These are phyloP conservation scores for Portevinia maculata DNA, from an alignment of 2,888 invertebrate genomes.

Conservation along the genomic window DNA sequence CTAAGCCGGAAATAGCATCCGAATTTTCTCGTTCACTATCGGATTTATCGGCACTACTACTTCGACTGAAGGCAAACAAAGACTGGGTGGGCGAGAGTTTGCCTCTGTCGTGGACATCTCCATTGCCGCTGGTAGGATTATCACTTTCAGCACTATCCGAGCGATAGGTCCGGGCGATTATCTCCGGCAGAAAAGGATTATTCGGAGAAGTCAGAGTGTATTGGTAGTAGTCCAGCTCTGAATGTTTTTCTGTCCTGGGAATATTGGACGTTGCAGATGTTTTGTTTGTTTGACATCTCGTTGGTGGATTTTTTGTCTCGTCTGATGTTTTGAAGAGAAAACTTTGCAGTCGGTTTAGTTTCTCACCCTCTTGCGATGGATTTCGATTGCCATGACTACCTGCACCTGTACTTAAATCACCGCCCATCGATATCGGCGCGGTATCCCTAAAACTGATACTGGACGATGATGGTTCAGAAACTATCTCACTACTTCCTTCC, in stretches of 20 bases:
- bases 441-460: slow-evolving; percentile 71
- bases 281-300: slow-evolving; percentile 43
- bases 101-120: slow-evolving; percentile 47
- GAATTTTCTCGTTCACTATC: slow-evolving; percentile 74
- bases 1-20: slow-evolving; percentile 77
- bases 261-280: slow-evolving; percentile 9
- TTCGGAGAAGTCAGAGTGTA: slow-evolving; percentile 81
- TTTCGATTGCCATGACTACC: slow-evolving; percentile 61
- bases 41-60: slow-evolving; percentile 66
- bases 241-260: slow-evolving; percentile 49
- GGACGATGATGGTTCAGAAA: slow-evolving; percentile 66
- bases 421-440: slow-evolving; percentile 78
- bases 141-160: slow-evolving; percentile 78
- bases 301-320: slow-evolving; percentile 79
- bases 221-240: slow-evolving; percentile 78
- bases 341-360: slow-evolving; percentile 79
- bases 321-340: slow-evolving; percentile 81
- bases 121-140: slow-evolving; percentile 66
- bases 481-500: slow-evolving; percentile 61
- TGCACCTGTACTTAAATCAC: slow-evolving; percentile 78
- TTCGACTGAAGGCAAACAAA: slow-evolving; percentile 59
- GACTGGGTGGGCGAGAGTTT: slow-evolving; percentile 59
- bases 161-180: slow-evolving; percentile 81
- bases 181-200: slow-evolving; percentile 82
- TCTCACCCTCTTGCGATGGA: slow-evolving; percentile 73